Evolutionary conservation across 2,888 invertebrate species (phyloP), one percentile per base, ranked within the genome.

Genomic region (Tenthredo mesomela): DNA sequence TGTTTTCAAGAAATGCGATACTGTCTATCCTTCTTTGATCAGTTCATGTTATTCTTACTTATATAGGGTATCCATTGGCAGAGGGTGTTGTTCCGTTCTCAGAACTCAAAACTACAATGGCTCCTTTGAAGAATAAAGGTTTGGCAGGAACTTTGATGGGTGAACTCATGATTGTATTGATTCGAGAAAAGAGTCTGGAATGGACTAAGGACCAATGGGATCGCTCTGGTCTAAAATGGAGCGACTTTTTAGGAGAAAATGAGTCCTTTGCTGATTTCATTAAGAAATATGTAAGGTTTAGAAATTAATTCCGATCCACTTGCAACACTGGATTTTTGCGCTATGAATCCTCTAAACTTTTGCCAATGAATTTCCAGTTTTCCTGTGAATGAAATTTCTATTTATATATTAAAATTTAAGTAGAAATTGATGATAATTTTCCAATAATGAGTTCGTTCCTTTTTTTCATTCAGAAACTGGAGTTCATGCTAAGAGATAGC

Each of bases 141-240:
- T 89, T 91, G 84, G 93, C 92, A 37, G 91, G 92, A 43, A 94
- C 93, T 89, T 93, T 97, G 85, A 92, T 96, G 86, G 94, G 95
- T 73, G 94, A 95, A 85, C 92, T 96, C 84, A 93, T 97, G 86
- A 94, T 94, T 65, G 94, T 95, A 89, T 94, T 96, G 88, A 93
- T 95, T 77, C 93, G 93, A 86, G 95, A 95, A 89, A 95, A 96
- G 88, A 95, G 95, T 77, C 94, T 94, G 6, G 94, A 93, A 87
- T 95, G 94, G 91, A 93, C 95, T 18, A 93, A 93, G 78, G 92
- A 91, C 70, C 93, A 94, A 89, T 96, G 96, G 96, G 93, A 93
- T 85, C 93, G 93, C 87, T 94, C 94, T 77, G 94, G 94, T 85
- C 92, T 95, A 84, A 93, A 93, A 86, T 94, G 95, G 93, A 92